Conservation (phyloP, 2,888 invertebrate genomes). For the Synergus gifuensis region DNA sequence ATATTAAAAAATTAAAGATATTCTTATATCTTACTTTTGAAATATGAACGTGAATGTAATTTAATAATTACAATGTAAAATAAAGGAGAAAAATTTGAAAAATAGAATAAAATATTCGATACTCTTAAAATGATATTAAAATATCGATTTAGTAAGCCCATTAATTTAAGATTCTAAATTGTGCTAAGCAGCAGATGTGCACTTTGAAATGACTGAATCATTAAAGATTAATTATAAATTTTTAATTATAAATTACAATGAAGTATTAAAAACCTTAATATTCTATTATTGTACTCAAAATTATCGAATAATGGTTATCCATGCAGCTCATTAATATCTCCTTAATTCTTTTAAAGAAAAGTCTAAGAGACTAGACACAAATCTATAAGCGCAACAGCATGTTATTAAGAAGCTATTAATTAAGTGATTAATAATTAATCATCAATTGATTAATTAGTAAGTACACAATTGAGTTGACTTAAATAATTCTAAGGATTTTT, state of each 20-base stretch:
- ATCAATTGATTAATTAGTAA: constrained; percentile 1
- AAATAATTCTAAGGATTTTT: background rate
- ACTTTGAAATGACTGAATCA: background rate
- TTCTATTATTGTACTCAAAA: constrained; percentile 28
- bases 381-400: constrained; percentile 11
- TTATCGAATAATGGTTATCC: constrained; percentile 7
- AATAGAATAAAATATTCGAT: background rate
- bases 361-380: constrained; percentile 15
- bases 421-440: background rate
- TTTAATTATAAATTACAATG: constrained; percentile 1
- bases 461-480: background rate
- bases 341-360: constrained; percentile 15
- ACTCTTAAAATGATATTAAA: background rate
- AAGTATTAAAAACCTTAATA: constrained; percentile 17
- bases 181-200: constrained; percentile 3
- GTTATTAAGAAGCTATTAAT: background rate
- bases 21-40: background rate
- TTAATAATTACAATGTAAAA: background rate
- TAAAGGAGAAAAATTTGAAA: background rate
- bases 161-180: constrained; percentile 1
- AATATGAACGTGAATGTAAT: background rate
- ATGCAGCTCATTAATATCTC: constrained; percentile 8
- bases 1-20: background rate
- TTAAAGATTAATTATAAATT: constrained; percentile 9
- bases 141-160: background rate